Base-by-base conservation (phyloP, 92 coral and sea anemone species). In the Pocillopora meandrina region DNA sequence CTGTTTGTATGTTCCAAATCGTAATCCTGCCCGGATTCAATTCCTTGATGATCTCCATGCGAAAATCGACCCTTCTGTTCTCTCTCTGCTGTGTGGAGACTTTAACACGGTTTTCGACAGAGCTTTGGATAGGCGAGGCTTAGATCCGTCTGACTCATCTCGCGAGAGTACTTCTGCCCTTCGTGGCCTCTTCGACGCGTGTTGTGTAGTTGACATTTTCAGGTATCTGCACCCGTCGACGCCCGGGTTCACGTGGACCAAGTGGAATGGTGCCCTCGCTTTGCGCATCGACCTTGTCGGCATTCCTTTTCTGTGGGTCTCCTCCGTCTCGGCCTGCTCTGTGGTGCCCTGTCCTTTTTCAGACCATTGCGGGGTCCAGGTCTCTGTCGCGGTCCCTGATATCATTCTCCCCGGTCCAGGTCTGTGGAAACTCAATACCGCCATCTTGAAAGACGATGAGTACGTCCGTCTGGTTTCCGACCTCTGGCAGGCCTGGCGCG, bases 341-440 rank as follows among this genome's bases (percentile, higher is more conserved):
- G 55, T 75, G 0, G 0, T 74, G 1, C 55, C 82, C 0, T 84
- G 87, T 19, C 87, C 87, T 0, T 65, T 14, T 10, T 84, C 82
- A 3, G 87, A 84, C 19, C 87, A 84, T 2, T 61, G 36, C 1
- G 76, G 65, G 1, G 82, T 84, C 0, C 0, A 36, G 0, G 20
- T 58, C 3, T 9, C 2, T 0, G 12, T 57, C 9, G 2, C 47
- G 0, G 14, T 79, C 2, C 71, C 71, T 0, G 33, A 31, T 0
- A 4, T 26, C 12, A 2, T 63, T 1, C 75, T 26, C 3, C 26
- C 4, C 75, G 90, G 87, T 9, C 84, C 88, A 5, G 84, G 77
- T 0, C 63, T 31, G 0, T 88, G 88, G 85, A 84, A 88, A 21
- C 17, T 88, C 0, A 88, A 88, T n/a, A 12, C 31, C 0, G 49